phyloP scores from a whole-genome alignment of 2,888 invertebrate species.

The Heliconius sara region DNA sequence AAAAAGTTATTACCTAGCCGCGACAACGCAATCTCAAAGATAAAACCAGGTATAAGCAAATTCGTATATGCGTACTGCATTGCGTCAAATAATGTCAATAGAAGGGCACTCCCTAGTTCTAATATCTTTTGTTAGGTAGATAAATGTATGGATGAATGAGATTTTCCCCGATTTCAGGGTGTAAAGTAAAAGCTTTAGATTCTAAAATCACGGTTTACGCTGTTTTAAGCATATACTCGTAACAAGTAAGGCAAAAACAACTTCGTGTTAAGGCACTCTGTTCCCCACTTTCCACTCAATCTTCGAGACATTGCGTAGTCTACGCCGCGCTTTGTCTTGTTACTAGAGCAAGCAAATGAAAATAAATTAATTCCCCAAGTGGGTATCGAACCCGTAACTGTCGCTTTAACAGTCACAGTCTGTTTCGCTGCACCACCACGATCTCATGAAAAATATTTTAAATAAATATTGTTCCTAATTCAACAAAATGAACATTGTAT shows the following conservation, averaged over 20 bases:
- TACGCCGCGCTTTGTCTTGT: neutral
- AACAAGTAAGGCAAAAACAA: neutral
- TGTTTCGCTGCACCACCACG: too few species aligned
- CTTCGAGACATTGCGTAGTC: neutral
- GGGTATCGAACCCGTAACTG: neutral
- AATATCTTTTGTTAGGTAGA: constrained; percentile 5
- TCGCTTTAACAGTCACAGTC: neutral
- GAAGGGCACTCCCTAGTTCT: constrained; percentile 47
- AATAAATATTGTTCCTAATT: neutral
- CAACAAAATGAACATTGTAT: neutral
- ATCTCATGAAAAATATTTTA: neutral
- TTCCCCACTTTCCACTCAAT: neutral
- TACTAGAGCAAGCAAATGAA: neutral
- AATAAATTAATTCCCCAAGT: neutral
- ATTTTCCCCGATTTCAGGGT: neutral
- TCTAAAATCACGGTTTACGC: too few species aligned
- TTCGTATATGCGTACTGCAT: constrained; percentile 49
- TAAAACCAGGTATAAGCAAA: constrained; percentile 42
- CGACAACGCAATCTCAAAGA: constrained; percentile 39
- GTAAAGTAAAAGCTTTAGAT: neutral
- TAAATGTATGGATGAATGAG: neutral
- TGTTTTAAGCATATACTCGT: too few species aligned
- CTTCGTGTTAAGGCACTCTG: neutral
- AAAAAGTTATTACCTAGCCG: constrained; percentile 37
- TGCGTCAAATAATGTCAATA: constrained; percentile 54